Conservation (phyloP, 2,797 vertebrate species). For the Knipowitschia caucasica region DNA sequence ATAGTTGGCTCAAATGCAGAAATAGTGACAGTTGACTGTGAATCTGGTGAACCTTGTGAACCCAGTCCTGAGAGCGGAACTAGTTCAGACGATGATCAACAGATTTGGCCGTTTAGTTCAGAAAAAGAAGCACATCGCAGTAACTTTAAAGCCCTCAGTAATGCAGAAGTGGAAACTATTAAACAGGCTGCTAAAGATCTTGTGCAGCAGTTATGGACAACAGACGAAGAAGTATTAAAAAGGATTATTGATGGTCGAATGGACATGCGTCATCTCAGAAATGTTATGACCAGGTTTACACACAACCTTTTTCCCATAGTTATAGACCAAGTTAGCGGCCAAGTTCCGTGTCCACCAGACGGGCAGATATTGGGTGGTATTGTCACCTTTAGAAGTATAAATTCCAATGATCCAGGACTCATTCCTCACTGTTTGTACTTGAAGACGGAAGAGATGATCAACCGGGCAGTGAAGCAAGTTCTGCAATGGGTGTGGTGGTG, state of each 20-base stretch:
- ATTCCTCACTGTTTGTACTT: not conserved
- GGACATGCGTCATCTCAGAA: too few relatives aligned
- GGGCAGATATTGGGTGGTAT: not conserved
- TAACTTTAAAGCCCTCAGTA: not conserved
- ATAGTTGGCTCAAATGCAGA: conserved; percentile 3
- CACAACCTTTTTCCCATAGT: not conserved
- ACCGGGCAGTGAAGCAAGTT: not conserved
- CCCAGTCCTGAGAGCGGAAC: too few relatives aligned
- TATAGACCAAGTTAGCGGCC: not conserved
- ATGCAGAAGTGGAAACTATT: not conserved
- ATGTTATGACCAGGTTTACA: not conserved
- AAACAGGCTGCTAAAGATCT: not conserved
- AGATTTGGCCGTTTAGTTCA: not conserved
- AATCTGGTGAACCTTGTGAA: too few relatives aligned
- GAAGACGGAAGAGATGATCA: not conserved
- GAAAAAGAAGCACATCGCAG: not conserved
- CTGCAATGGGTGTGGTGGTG: not conserved
- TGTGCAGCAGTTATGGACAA: not conserved
- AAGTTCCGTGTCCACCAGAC: not conserved
- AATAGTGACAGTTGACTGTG: not conserved
- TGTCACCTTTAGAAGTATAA: not conserved
- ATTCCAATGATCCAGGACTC: not conserved
- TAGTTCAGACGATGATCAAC: not conserved
- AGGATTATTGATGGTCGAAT: not conserved
- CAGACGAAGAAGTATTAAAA: not conserved